These are phyloP conservation scores for Felis catus DNA, from an alignment of 2,113 vertebrate species.

Conservation along the genomic window DNA sequence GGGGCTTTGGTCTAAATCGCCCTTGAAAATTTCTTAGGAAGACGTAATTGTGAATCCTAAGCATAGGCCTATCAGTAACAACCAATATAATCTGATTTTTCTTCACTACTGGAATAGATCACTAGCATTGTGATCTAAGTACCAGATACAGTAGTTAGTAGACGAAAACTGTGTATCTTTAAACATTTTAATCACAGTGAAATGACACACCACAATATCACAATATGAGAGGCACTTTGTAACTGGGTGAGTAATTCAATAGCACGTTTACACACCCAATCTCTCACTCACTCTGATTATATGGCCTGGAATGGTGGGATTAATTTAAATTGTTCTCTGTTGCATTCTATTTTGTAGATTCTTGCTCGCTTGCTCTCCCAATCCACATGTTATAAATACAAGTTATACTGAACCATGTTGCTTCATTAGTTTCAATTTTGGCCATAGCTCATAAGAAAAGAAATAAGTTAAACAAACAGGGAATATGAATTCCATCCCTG, in stretches of 20 bases:
- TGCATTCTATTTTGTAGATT: background rate
- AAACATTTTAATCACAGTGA: background rate
- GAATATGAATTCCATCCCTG: background rate
- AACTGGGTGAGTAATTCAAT: background rate
- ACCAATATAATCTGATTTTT: background rate
- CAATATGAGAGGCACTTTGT: background rate
- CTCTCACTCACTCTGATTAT: background rate
- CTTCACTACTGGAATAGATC: background rate
- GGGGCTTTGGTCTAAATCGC: background rate
- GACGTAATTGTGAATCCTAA: background rate
- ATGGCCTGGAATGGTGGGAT: background rate
- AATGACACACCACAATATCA: background rate
- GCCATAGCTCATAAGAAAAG: background rate
- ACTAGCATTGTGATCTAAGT: background rate
- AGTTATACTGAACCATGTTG: background rate
- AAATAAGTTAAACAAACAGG: background rate
- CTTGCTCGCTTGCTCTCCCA: background rate
- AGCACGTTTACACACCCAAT: background rate
- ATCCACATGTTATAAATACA: background rate
- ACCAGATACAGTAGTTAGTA: background rate
- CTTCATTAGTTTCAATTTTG: background rate
- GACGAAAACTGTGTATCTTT: background rate
- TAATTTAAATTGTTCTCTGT: background rate
- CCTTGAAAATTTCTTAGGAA: constrained; percentile 32
- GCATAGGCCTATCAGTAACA: background rate